Evolutionary conservation across 2,113 vertebrate species (phyloP), one percentile per base, ranked within the genome.

Genomic region (Anolis carolinensis): DNA sequence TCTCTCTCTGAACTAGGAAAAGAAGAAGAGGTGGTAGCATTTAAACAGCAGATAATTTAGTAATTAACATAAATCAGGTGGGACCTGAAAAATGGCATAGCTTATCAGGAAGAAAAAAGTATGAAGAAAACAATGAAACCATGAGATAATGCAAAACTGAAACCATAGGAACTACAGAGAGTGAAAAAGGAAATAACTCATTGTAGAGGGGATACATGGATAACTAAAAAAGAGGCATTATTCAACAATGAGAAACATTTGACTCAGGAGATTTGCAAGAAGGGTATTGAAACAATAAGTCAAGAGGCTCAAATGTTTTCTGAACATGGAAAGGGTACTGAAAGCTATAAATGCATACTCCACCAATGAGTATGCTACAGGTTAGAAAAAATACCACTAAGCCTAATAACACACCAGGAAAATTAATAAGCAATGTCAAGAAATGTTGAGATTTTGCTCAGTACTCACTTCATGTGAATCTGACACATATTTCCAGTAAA

Each of bases 31-130:
- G 9, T 84, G 88, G 85, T 32, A 63, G 62, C 50, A 59, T 90
- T 86, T 94, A 91, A 95, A 89, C 2, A 71, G 82, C 44, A 82
- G 87, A 85, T 34, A 94, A 90, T 75, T 91, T 82, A 90, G 82
- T 92, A 93, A 92, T 95, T 94, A 95, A 86, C 62, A 50, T 55
- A 82, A 90, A 65, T 89, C 82, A 63, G 52, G 39, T 55, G 72
- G 86, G 89, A 92, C 90, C 76, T 86, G 82, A 92, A 90, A 65
- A 83, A 50, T 78, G 92, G 85, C 85, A 55, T 2, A 6, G 75
- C 9, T 30, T 72, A 34, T 50, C 70, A 84, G 79, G 44, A 90
- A 95, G 93, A 86, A 68, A 84, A 93, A 80, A 59, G 63, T 79
- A n/a, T 62, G 75, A 81, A 2, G 7, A 34, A 52, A 79, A 73